Percentiles rank a stretch among this genome's conserved stretches.
Conservation (phyloP, 2,113 vertebrate species). For the Rissa tridactyla region DNA sequence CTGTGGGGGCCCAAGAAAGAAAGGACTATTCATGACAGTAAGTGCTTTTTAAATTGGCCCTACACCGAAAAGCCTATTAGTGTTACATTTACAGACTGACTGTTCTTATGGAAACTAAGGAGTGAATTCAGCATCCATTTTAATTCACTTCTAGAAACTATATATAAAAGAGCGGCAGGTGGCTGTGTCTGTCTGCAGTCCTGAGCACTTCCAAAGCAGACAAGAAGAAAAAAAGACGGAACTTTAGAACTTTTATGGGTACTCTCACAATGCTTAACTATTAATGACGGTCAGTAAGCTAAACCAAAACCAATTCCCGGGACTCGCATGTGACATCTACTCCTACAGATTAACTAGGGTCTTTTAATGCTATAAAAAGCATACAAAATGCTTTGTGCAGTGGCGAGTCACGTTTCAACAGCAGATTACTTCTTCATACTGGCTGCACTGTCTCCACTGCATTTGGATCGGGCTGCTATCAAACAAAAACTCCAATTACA, state of each 20-base stretch:
- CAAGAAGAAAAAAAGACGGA: background rate
- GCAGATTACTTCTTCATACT: background rate
- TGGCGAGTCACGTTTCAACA: background rate
- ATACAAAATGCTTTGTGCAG: background rate
- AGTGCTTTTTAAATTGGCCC: background rate
- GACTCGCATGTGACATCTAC: background rate
- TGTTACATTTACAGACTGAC: background rate
- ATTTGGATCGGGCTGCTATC: background rate
- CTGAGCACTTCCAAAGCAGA: background rate
- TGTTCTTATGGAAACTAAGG: background rate
- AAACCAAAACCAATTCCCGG: background rate
- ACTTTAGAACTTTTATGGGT: background rate
- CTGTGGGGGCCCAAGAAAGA: background rate
- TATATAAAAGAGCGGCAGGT: fast-evolving
- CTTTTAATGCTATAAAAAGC: background rate
- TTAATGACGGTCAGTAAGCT: background rate
- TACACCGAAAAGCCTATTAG: background rate
- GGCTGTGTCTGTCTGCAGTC: background rate
- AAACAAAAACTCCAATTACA: background rate
- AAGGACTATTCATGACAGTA: background rate
- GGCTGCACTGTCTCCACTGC: background rate
- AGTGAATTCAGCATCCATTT: background rate
- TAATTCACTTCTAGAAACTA: background rate
- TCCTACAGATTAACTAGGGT: background rate
- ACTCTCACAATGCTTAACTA: background rate